Base-by-base conservation (phyloP, 2,888 invertebrate genomes). In the Molorchus minor region DNA sequence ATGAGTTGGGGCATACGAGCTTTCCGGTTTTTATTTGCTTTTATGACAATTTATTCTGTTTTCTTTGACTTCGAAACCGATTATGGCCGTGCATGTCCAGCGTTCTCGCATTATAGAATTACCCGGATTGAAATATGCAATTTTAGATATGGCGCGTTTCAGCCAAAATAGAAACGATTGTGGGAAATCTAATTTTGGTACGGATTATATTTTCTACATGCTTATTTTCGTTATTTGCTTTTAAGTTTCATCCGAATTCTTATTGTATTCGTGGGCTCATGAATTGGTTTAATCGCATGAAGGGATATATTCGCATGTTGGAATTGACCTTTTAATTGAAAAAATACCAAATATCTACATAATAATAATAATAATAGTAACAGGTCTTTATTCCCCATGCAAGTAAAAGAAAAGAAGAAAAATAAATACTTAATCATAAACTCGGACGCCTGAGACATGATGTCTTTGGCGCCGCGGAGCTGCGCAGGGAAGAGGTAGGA, bases 41-140 rank as follows among this genome's bases (percentile, higher is more conserved):
- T 74, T 72, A 71, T 71, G 73, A 71, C 74, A 72, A 75, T 76
- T 75, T 75, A 72, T 74, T 75, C 69, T 67, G 73, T 74, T 73
- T 71, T 76, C 75, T 75, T 76, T 76, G 75, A 76, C 67, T 71
- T 66, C 52, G 65, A 66, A 71, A 58, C 69, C 65, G 72, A 74
- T 74, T 71, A 73, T 68, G 68, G 56, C 61, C 64, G 69, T 67
- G 68, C 70, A 71, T 71, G 75, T 76, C 75, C 76, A 68, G 72
- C 72, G 71, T 73, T 74, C 71, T 67, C 70, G 70, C 71, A 70
- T 75, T 75, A 74, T 71, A 68, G 70, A 72, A 74, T 71, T 73
- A 72, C 65, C 61, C 68, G 69, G 69, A 73, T 72, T 72, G 70
- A 71, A 74, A 74, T 72, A 76, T 76, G 73, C 75, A 74, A 75